These are phyloP conservation scores for Mastomys coucha DNA, from an alignment of 2,113 vertebrate genomes.

Conservation along the genomic window DNA sequence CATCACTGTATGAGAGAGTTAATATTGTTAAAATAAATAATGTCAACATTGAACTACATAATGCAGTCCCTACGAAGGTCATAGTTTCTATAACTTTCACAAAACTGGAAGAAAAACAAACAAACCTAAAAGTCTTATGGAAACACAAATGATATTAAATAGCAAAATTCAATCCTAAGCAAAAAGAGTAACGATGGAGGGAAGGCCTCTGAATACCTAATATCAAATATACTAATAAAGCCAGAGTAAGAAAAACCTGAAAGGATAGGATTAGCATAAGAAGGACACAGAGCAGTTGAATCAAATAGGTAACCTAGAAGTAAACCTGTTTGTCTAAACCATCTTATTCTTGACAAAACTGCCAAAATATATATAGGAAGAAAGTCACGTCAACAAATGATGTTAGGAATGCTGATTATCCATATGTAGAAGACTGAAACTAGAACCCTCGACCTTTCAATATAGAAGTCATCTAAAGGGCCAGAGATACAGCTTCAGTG, in stretches of 20 bases:
- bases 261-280: neutral
- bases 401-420: neutral
- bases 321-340: neutral
- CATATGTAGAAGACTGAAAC: neutral
- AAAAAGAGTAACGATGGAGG: neutral
- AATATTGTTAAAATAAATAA: neutral
- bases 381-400: neutral
- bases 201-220: neutral
- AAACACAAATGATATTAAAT: neutral
- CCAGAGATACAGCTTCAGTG: neutral
- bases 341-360: neutral
- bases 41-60: neutral
- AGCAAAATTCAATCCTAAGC: neutral
- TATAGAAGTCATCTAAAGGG: too few species aligned
- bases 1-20: neutral
- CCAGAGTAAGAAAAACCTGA: neutral
- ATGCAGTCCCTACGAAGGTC: neutral
- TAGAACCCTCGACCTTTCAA: neutral
- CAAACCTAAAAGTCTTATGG: neutral
- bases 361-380: neutral
- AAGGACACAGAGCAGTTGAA: neutral
- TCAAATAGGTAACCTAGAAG: neutral
- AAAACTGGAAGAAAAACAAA: neutral
- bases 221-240: neutral
- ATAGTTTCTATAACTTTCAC: neutral